Evolutionary conservation across 2,888 invertebrate species (phyloP).

Genomic region (Drosophila eohydei): DNA sequence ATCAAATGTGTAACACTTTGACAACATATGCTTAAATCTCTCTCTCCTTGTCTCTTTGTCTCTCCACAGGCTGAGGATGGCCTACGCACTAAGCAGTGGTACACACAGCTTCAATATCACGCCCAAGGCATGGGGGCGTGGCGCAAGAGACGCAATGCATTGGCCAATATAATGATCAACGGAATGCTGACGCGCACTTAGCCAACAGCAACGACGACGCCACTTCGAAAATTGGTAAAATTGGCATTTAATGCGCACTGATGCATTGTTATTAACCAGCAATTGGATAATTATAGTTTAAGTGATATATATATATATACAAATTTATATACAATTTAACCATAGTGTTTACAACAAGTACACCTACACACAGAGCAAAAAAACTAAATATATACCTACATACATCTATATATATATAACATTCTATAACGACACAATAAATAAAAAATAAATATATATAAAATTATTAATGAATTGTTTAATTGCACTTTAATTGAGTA

Average conservation of each 20-base stretch:
- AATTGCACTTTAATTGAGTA: slow-evolving; percentile 63
- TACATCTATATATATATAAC: slow-evolving; percentile 27
- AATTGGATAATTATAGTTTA: slow-evolving; percentile 71
- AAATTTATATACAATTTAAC: slow-evolving; percentile 31
- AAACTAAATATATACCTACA: slow-evolving; percentile 23
- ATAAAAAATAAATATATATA: slow-evolving; percentile 24
- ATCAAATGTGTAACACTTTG: slow-evolving; percentile 56
- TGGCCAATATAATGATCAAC: slow-evolving; percentile 99
- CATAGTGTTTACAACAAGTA: slow-evolving; percentile 30
- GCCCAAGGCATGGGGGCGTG: slow-evolving; percentile 96
- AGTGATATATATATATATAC: slow-evolving; percentile 52
- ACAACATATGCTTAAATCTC: slow-evolving; percentile 12
- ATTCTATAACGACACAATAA: slow-evolving; percentile 46
- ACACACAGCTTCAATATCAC: slow-evolving; percentile 94
- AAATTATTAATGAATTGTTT: slow-evolving; percentile 55
- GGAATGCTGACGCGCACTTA: slow-evolving; percentile 88
- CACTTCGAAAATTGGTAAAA: slow-evolving; percentile 44
- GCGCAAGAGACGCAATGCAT: slow-evolving; percentile 95
- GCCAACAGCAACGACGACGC: slow-evolving; percentile 7
- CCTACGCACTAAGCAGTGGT: slow-evolving; percentile 94
- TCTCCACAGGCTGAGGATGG: slow-evolving; percentile 93
- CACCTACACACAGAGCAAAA: slow-evolving; percentile 15
- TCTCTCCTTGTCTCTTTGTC: not conserved
- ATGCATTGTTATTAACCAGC: slow-evolving; percentile 60
- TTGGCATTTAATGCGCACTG: slow-evolving; percentile 53